Conservation (phyloP, 2,888 invertebrate species). For the Rhagophthalmus giganteus region DNA sequence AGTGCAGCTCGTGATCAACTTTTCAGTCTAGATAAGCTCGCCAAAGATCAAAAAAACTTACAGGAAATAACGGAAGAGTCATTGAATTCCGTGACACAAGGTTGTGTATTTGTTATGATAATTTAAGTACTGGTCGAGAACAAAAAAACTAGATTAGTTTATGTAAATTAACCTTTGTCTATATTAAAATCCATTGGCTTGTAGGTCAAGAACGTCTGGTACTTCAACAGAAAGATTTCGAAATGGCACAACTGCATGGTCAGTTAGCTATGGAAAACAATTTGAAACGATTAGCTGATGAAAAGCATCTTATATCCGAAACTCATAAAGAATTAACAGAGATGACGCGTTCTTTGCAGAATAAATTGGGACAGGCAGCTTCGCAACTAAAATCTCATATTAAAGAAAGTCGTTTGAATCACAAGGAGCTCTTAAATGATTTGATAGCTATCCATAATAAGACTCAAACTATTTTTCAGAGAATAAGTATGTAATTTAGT, state of each 20-base stretch:
- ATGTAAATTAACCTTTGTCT: background rate
- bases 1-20: conserved; percentile 53
- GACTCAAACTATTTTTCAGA: conserved; percentile 59
- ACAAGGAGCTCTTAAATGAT: conserved; percentile 60
- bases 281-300: conserved; percentile 60
- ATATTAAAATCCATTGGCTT: conserved; percentile 25
- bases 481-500: conserved; percentile 54
- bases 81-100: conserved; percentile 41
- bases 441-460: conserved; percentile 60
- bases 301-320: conserved; percentile 62
- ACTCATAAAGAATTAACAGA: conserved; percentile 61
- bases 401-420: conserved; percentile 57
- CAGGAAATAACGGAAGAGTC: conserved; percentile 46
- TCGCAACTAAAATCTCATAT: conserved; percentile 58
- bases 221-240: conserved; percentile 59
- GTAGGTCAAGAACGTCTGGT: conserved; percentile 57
- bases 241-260: conserved; percentile 56
- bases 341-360: conserved; percentile 60
- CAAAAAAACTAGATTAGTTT: too few relatives aligned
- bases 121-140: too few relatives aligned
- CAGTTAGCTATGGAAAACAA: conserved; percentile 60
- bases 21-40: conserved; percentile 44
- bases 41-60: conserved; percentile 46
- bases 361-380: conserved; percentile 60
- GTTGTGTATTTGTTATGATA: too few relatives aligned